Evolutionary conservation across 2,113 vertebrate species (phyloP).

Genomic region (Orthochromis indermauri): DNA sequence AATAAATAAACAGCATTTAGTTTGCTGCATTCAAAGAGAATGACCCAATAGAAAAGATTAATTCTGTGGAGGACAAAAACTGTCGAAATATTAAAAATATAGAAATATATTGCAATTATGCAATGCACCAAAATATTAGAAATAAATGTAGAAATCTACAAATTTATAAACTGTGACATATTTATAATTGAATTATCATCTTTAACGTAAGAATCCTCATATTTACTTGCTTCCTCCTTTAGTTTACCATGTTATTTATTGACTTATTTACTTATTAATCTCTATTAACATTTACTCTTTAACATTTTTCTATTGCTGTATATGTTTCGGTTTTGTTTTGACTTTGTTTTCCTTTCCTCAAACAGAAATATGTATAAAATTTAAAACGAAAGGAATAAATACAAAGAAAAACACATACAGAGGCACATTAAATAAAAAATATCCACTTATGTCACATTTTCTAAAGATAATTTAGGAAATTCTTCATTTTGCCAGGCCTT

Average conservation of each 20-base stretch:
- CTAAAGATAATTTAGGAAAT: background rate
- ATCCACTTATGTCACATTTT: background rate
- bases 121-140: background rate
- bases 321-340: background rate
- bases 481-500: background rate
- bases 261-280: background rate
- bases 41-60: background rate
- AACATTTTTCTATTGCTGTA: background rate
- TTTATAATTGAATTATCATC: background rate
- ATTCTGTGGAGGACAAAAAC: background rate
- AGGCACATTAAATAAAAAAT: background rate
- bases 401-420: background rate
- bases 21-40: background rate
- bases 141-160: background rate
- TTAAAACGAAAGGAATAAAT: background rate
- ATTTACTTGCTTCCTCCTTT: background rate
- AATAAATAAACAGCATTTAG: background rate
- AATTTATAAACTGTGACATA: background rate
- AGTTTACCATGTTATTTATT: background rate
- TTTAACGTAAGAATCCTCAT: background rate
- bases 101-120: background rate
- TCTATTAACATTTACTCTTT: background rate
- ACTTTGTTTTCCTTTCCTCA: background rate
- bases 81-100: background rate
- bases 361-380: background rate